Conservation (phyloP, 1,140 invertebrate genomes). For the Euborellia annulipes region DNA sequence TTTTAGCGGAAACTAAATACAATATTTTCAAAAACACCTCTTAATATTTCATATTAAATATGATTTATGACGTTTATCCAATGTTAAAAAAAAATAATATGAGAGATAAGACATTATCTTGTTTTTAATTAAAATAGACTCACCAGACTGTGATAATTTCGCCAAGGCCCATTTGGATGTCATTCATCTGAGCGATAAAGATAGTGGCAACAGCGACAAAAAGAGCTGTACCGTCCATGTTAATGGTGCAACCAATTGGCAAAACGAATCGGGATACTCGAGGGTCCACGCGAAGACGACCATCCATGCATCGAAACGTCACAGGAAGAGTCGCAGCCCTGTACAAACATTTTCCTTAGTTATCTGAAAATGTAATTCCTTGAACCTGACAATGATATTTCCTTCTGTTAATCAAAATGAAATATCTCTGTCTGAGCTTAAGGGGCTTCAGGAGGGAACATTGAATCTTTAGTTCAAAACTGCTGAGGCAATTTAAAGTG, state of each 20-base stretch:
- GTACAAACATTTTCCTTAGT: no score
- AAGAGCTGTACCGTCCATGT: conserved; percentile 88
- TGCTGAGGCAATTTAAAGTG: no score
- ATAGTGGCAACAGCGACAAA: conserved; percentile 78
- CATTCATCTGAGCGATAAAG: conserved; percentile 86
- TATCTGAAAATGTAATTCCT: no score
- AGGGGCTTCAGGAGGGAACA: no score
- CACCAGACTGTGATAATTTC: conserved; percentile 67
- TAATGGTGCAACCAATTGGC: conserved; percentile 81
- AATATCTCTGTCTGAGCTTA: no score
- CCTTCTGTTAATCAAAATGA: no score
- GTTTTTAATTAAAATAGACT: conserved; percentile 25
- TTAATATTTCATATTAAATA: no score
- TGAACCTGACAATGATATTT: no score
- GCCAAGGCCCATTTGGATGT: conserved; percentile 56
- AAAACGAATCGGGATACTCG: conserved; percentile 82
- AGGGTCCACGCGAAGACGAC: conserved; percentile 73
- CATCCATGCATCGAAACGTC: conserved; percentile 86
- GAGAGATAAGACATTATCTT: not conserved
- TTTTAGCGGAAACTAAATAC: no score
- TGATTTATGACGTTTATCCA: no score
- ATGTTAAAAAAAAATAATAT: no score
- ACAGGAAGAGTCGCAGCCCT: conserved; percentile 89
- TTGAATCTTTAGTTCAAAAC: no score
- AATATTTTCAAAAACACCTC: conserved; percentile 3